A percentile compares a stretch with the other conserved stretches of the same genome.
These are phyloP conservation scores for Lates calcarifer DNA, from an alignment of 2,113 vertebrate species.

Conservation along the genomic window DNA sequence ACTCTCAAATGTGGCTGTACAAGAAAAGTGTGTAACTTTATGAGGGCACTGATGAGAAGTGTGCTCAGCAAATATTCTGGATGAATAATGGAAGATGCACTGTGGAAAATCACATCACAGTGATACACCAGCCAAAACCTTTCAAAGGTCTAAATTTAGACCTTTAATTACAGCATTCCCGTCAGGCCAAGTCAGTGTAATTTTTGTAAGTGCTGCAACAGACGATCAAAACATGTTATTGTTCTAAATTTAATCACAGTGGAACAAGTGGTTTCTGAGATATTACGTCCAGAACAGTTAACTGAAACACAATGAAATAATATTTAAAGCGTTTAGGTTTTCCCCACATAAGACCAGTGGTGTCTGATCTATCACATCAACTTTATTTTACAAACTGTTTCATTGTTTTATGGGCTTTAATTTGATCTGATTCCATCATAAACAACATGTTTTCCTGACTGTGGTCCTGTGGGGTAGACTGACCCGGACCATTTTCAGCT, in stretches of 20 bases:
- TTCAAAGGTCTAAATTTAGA: conserved; percentile 61
- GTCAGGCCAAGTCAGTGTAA: conserved; percentile 34
- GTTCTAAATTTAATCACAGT: conserved; percentile 51
- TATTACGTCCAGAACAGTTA: conserved; percentile 7
- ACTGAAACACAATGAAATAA: background rate
- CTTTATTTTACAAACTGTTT: background rate
- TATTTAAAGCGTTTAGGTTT: background rate
- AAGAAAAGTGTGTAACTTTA: background rate
- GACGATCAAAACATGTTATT: conserved; percentile 36
- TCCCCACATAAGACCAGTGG: conserved; percentile 10
- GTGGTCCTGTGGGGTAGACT: background rate
- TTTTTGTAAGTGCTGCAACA: conserved; percentile 62
- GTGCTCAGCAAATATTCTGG: conserved; percentile 17
- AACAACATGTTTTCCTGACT: too few species aligned
- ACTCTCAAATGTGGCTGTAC: background rate
- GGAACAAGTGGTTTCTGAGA: conserved; percentile 46
- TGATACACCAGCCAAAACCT: conserved; percentile 43
- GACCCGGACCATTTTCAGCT: background rate
- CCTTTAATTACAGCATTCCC: conserved; percentile 65
- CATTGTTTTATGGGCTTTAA: background rate
- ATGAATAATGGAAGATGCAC: conserved; percentile 26
- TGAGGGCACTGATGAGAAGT: conserved; percentile 29
- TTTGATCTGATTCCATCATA: too few species aligned
- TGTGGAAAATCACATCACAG: conserved; percentile 32
- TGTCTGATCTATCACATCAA: background rate